These are phyloP conservation scores for Brachystomella parvula DNA, from an alignment of 1,140 invertebrate genomes.

Conservation along the genomic window DNA sequence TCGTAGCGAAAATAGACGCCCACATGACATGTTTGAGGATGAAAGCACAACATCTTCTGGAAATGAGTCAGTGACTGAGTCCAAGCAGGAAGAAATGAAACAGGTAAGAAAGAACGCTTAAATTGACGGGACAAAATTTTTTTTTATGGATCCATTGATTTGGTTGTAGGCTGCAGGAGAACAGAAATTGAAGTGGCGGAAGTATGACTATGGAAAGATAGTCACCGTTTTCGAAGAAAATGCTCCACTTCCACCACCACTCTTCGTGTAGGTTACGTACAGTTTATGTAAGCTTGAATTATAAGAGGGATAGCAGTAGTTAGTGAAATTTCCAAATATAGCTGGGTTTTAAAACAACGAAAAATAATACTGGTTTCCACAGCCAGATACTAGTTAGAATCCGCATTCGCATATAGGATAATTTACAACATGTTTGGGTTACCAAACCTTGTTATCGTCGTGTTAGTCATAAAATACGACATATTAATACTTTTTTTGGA, in stretches of 20 bases:
- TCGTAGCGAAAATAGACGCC: conserved; percentile 53
- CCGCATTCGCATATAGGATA: too few relatives aligned
- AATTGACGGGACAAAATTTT: background rate
- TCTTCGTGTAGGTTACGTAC: conserved; percentile 40
- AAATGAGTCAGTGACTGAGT: conserved; percentile 44
- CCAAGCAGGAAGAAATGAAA: background rate
- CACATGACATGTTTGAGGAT: conserved; percentile 51
- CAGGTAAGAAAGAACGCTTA: background rate
- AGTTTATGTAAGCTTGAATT: too few relatives aligned
- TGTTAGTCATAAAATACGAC: too few relatives aligned
- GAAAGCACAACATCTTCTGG: conserved; percentile 45
- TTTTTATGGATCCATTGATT: background rate
- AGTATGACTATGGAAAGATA: conserved; percentile 48
- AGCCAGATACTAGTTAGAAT: too few relatives aligned
- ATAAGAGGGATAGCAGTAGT: too few relatives aligned
- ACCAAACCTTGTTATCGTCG: too few relatives aligned
- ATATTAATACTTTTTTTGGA: too few relatives aligned
- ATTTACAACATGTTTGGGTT: too few relatives aligned
- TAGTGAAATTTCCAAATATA: too few relatives aligned
- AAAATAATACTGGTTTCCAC: too few relatives aligned
- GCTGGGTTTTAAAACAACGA: too few relatives aligned
- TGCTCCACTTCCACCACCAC: conserved; percentile 48
- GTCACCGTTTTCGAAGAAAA: conserved; percentile 54
- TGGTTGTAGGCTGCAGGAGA: background rate
- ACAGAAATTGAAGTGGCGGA: conserved; percentile 34